Evolutionary conservation across 2,113 vertebrate species (phyloP), one percentile per base, ranked within the genome.

Genomic region (Rostratula benghalensis): DNA sequence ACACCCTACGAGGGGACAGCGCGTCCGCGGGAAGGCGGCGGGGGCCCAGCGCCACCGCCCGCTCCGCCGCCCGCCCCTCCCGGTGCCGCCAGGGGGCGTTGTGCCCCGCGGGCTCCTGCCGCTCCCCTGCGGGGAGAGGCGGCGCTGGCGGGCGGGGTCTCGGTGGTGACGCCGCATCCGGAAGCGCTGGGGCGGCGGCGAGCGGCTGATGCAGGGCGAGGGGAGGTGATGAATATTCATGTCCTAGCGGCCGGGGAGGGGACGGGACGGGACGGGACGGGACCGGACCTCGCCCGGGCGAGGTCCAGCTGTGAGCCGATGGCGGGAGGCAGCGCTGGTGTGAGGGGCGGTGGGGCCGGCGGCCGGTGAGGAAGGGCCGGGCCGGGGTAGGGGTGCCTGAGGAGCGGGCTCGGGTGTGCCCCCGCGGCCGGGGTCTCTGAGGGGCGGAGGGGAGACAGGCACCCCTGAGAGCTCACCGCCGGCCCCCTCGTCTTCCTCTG

Each of bases 1-100:
- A 13, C 28, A 1, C 0, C 4, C 6, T 15, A 3, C 6, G 11
- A 24, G 3, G 20, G 10, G n/a, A 9, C n/a, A 35, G 17, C 19
- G 30, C 39, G 35, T 12, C 17, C 25, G 27, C 6, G 35, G 6
- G 8, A 25, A 41, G 23, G 37, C 37, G 17, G 15, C 39, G 57
- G n/a, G 39, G n/a, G 10, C 31, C 33, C 25, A 53, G 20, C 11
- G 33, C 18, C 11, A 10, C 39, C 37, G 39, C 16, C 12, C 19
- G 9, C 69, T 31, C 27, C 28, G 7, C 30, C 31, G 3, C 10
- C 12, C 18, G 14, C 11, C 53, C 53, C 53, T 30, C 41, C 5
- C 33, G 21, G 5, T 2, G 33, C 64, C 74, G 59, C 41, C 48
- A 69, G 93, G 48, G 60, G 70, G 53, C 70, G 85, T 6, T 11